Conservation (phyloP, 2,888 invertebrate genomes). For the Xanthorhoe designata region DNA sequence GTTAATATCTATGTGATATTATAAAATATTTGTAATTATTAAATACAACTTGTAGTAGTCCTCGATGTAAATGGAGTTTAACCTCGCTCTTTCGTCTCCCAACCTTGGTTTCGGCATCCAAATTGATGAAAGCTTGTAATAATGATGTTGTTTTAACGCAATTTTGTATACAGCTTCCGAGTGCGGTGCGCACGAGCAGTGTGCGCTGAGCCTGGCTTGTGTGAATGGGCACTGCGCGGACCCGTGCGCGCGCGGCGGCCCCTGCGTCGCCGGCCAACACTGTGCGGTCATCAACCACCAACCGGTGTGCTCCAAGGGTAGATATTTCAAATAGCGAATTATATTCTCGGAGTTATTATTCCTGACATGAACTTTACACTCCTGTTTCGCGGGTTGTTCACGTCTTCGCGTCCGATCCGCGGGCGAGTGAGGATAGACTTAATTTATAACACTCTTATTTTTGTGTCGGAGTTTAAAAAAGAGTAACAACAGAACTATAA, state of each 20-base stretch:
- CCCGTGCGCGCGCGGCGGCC: conserved; percentile 91
- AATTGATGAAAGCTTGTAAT: not conserved
- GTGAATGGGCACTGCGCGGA: conserved; percentile 92
- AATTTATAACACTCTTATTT: not conserved
- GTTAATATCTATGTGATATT: too few species aligned
- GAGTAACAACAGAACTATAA: too few species aligned
- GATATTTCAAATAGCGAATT: not conserved
- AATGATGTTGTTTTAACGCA: conserved; percentile 6
- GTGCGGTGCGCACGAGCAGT: conserved; percentile 92
- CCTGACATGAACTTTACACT: not conserved
- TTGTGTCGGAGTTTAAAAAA: not conserved
- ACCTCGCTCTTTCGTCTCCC: not conserved
- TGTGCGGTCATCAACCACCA: conserved; percentile 94
- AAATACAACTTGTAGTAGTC: too few species aligned
- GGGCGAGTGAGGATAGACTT: too few species aligned
- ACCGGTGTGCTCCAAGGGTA: conserved; percentile 92
- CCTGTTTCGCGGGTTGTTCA: too few species aligned
- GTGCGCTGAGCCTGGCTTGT: conserved; percentile 91
- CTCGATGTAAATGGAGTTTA: too few species aligned
- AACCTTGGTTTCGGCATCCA: not conserved
- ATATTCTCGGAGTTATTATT: not conserved
- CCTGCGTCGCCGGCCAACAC: conserved; percentile 90
- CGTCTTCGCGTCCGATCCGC: too few species aligned
- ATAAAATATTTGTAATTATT: too few species aligned
- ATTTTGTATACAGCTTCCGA: conserved; percentile 88